Base-by-base conservation (phyloP, 2,797 vertebrate genomes). In the Coracias cyanogaster region DNA sequence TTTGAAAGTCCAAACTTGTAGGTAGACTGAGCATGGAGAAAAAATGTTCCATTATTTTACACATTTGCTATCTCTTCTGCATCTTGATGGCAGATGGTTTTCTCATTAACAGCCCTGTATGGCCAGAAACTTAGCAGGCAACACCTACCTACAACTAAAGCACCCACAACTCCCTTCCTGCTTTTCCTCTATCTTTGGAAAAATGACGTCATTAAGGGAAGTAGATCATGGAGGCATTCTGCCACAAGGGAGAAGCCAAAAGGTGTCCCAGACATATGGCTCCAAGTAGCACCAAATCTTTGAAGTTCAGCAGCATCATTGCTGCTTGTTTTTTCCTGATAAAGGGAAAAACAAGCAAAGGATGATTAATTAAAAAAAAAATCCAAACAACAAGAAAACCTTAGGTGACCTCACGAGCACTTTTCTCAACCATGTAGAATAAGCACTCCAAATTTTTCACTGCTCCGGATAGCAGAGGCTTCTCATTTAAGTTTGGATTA, bases 311-410 rank as follows among this genome's bases (percentile, higher is more conserved):
- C 8, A 73, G 25, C 11, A 46, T 81, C 25, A 39, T 11, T 70
- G 20, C 1, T 31, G 26, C 54, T 37, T 37, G 37, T 37, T 64
- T 49, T 16, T 13, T 6, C 6, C 1, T 1, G 0, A 37, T 37
- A 58, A 69, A 58, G 11, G 16, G 20, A 51, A 67, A 37, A 43
- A 43, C 41, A 43, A 43, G 16, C 41, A 43, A 43, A 43, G 41
- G 41, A 14, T 43, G 41, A 52, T 35, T 61, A 61, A 43, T 49
- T 61, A 3, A 12, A 61, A 16, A 2, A 16, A 2, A n/a, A 37
- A 29, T 4, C 2, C 37, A 37, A 37, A 37, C 37, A 37, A 37
- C 37, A 37, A 13, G 51, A n/a, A 55, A 12, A 12, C 6, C 7
- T 33, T 41, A 41, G 12, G 26, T 24, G 39, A 35, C 25, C 52